A percentile compares a stretch with the other conserved stretches of the same genome.
Evolutionary conservation across 2,797 vertebrate genomes (phyloP).

Genomic region (Nannoperca australis): DNA sequence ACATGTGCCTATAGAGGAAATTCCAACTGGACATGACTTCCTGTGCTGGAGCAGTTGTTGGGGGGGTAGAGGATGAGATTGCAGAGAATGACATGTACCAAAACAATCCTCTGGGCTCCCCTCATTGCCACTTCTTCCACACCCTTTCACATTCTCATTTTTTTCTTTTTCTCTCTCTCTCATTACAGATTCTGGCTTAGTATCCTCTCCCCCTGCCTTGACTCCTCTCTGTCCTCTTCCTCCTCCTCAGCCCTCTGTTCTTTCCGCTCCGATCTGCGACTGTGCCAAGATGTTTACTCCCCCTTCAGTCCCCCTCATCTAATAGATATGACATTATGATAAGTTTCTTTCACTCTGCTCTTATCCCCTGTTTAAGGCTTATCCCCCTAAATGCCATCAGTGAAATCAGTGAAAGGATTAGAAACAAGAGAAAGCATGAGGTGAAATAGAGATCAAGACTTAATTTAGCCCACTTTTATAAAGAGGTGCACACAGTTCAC

Average conservation of each 20-base stretch:
- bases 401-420: slow-evolving; percentile 29
- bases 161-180: slow-evolving; percentile 9
- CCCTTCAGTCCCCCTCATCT: background rate
- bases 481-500: slow-evolving; percentile 18
- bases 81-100: slow-evolving; percentile 22
- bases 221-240: slow-evolving; percentile 17
- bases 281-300: background rate
- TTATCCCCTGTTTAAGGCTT: slow-evolving; percentile 20
- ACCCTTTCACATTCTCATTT: slow-evolving; percentile 1
- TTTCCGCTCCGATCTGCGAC: slow-evolving; percentile 1
- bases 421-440: slow-evolving; percentile 9
- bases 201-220: background rate
- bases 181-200: slow-evolving; percentile 15
- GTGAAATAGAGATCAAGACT: slow-evolving; percentile 17
- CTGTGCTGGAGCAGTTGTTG: slow-evolving; percentile 48
- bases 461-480: slow-evolving; percentile 37
- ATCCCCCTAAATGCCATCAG: slow-evolving; percentile 5
- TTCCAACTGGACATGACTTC: slow-evolving; percentile 68
- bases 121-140: slow-evolving; percentile 10
- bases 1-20: slow-evolving; percentile 67
- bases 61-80: background rate
- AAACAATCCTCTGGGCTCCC: slow-evolving; percentile 34
- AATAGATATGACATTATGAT: slow-evolving; percentile 26
- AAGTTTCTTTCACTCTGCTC: slow-evolving; percentile 1
- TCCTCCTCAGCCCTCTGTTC: slow-evolving; percentile 13